phyloP scores from a whole-genome alignment of 2,113 vertebrate species.

The Centrocercus urophasianus region DNA sequence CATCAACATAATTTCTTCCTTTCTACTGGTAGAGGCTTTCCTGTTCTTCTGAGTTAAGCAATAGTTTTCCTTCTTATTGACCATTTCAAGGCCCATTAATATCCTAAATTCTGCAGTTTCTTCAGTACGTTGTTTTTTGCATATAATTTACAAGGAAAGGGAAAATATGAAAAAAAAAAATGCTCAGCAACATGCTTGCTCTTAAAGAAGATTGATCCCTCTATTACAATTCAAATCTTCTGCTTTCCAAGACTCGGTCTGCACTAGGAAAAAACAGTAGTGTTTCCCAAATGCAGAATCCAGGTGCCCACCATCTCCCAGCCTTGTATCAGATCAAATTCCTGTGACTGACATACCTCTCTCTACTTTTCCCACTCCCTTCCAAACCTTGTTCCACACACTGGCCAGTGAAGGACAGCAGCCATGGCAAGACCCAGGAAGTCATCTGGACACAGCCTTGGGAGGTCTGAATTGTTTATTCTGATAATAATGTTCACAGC shows the following conservation, averaged over 20 bases:
- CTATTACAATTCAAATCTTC: not conserved
- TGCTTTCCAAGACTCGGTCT: not conserved
- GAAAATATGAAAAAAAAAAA: not conserved
- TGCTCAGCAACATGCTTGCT: not conserved
- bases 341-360: not conserved
- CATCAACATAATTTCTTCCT: not conserved
- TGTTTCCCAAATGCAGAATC: not conserved
- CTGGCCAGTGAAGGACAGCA: not conserved
- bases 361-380: not conserved
- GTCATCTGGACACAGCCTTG: not conserved
- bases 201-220: not conserved
- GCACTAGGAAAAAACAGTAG: not conserved
- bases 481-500: not conserved
- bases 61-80: not conserved
- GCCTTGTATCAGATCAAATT: rapidly evolving
- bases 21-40: not conserved
- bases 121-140: not conserved
- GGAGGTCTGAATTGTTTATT: not conserved
- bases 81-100: constrained; percentile 1
- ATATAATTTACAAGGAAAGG: not conserved
- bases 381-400: not conserved
- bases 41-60: not conserved
- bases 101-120: not conserved
- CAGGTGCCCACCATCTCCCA: not conserved
- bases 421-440: not conserved